Base-by-base conservation (phyloP, 1,140 invertebrate genomes). In the Pseudomyrmex cubaensis region DNA sequence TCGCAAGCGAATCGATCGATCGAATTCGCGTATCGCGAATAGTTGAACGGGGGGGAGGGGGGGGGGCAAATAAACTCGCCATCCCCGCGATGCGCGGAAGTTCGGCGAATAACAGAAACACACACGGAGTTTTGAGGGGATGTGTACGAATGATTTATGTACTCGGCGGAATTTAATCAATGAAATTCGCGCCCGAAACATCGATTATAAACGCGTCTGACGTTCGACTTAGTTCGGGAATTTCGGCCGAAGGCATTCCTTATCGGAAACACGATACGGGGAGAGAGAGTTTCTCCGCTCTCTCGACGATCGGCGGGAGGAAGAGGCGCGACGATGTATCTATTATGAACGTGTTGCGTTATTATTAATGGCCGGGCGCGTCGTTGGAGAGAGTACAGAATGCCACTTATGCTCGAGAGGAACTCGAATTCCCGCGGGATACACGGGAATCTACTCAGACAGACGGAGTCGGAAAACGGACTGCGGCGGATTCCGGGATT, bases 91-190 rank as follows among this genome's bases (percentile, higher is more conserved):
- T 70, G 35, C 20, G 20, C 57, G 22, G 20, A 35, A 75, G 70
- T 66, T 80, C 61, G 20, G 13, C 56, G 61, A 80, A 80, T 77
- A 77, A 50, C 59, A 72, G 76, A 17, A 70, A 80, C 66, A 59
- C 64, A 57, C 66, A 56, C 54, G 22, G 48, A 72, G 66, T 70
- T 72, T 70, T 35, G 76, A 54, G 66, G 44, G 20, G 66, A 35
- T 35, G 25, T 25, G 25, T 25, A 35, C 35, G 35, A 35, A 35
- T 80, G 76, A 80, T 80, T 80, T 80, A 80, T 59, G 76, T 50
- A 72, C 66, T 80, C 76, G 66, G 76, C n/a, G 76, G 76, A 80
- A 80, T 80, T 80, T 80, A 80, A 80, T 80, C 66, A 80, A 80
- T 80, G 64, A 80, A 70, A 80, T 80, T 22, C 59, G 59, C 35